A percentile compares a stretch with the other conserved stretches of the same genome.
phyloP scores from a whole-genome alignment of 2,888 invertebrate genomes.

The Sinotaia quadrata region DNA sequence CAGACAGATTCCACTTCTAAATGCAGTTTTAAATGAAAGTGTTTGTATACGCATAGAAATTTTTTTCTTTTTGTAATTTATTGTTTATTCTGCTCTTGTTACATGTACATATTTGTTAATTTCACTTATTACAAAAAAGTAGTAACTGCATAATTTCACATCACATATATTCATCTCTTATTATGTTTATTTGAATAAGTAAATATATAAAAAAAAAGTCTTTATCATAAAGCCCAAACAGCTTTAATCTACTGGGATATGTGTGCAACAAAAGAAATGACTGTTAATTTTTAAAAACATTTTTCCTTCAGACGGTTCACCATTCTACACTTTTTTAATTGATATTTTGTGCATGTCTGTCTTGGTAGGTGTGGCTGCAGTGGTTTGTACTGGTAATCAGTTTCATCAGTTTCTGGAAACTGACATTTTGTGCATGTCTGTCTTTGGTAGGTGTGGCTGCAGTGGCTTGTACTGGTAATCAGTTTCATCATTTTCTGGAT shows the following conservation, averaged over 20 bases:
- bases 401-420: conserved; percentile 80
- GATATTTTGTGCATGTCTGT: conserved; percentile 27
- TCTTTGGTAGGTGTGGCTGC: conserved; percentile 61
- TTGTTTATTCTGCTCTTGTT: neutral
- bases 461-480: conserved; percentile 71
- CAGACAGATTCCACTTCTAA: no score
- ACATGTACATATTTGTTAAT: neutral
- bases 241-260: no score
- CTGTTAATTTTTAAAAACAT: no score
- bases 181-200: neutral
- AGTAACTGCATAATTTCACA: neutral
- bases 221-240: no score
- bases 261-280: no score
- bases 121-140: neutral
- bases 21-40: no score
- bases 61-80: no score
- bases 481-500: conserved; percentile 86
- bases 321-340: no score
- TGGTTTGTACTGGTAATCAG: conserved; percentile 76
- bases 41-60: no score
- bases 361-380: conserved; percentile 63
- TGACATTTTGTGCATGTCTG: neutral
- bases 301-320: no score
- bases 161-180: neutral
- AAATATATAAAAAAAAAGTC: neutral